These are phyloP conservation scores for Deladenus siricidicola DNA, from an alignment of 2,888 invertebrate genomes.

Conservation along the genomic window DNA sequence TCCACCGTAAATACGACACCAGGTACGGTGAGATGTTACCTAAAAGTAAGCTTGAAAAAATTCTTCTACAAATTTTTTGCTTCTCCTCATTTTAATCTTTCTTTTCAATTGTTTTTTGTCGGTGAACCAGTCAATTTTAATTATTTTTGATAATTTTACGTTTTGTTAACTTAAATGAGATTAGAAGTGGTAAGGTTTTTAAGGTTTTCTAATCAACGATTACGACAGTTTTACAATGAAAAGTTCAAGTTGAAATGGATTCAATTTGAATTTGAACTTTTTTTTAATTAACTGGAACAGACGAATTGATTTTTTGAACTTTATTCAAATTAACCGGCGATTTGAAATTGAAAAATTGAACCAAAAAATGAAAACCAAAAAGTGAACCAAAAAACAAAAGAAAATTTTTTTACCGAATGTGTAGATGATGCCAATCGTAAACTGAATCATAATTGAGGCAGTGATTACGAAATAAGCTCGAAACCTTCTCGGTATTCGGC, in stretches of 20 bases:
- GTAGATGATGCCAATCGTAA: slow-evolving; percentile 46
- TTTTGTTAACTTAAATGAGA: too few relatives aligned
- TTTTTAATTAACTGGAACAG: too few relatives aligned
- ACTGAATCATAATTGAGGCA: slow-evolving; percentile 44
- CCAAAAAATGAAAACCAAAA: slow-evolving; percentile 2
- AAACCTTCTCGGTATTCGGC: slow-evolving; percentile 28
- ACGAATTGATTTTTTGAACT: neutral
- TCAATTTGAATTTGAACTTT: too few relatives aligned
- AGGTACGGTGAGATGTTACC: slow-evolving; percentile 50
- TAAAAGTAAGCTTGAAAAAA: slow-evolving; percentile 13
- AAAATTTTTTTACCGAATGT: slow-evolving; percentile 39
- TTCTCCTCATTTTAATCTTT: too few relatives aligned
- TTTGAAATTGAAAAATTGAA: neutral
- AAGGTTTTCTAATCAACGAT: too few relatives aligned
- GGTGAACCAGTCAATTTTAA: too few relatives aligned
- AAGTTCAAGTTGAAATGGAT: neutral
- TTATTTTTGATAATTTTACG: too few relatives aligned
- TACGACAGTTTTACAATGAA: neutral
- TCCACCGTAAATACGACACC: slow-evolving; percentile 49
- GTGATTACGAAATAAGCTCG: slow-evolving; percentile 34
- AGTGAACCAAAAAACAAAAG: neutral
- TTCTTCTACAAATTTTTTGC: too few relatives aligned
- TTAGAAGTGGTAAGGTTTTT: too few relatives aligned
- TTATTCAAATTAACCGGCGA: neutral
- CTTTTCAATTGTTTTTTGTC: too few relatives aligned